Evolutionary conservation across 1,140 invertebrate species (phyloP).

Genomic region (Papilio aristodemus): DNA sequence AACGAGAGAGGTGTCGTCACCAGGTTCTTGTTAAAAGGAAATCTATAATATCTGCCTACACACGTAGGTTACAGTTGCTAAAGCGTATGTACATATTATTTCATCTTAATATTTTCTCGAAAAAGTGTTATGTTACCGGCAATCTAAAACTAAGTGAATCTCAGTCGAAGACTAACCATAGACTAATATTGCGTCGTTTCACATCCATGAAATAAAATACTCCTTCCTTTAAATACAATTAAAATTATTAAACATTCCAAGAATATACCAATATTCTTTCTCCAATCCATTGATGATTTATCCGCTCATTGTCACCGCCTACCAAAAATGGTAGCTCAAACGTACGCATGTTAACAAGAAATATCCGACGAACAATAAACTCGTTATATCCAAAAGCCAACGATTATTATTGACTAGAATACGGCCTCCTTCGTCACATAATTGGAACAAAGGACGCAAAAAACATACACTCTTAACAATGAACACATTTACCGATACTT

Average conservation of each 20-base stretch:
- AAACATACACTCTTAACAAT: conserved; percentile 61
- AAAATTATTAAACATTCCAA: not conserved
- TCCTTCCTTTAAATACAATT: too few relatives aligned
- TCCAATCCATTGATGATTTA: not conserved
- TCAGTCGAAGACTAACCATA: too few relatives aligned
- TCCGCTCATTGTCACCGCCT: not conserved
- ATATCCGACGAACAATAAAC: conserved; percentile 22
- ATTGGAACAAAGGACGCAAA: conserved; percentile 64
- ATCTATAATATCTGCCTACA: too few relatives aligned
- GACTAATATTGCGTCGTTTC: not conserved
- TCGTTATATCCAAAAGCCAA: conserved; percentile 27
- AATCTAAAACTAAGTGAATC: too few relatives aligned
- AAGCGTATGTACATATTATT: too few relatives aligned
- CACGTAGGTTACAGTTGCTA: too few relatives aligned
- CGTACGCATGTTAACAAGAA: not conserved
- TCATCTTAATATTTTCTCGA: too few relatives aligned
- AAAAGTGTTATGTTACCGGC: too few relatives aligned
- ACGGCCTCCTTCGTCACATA: conserved; percentile 26
- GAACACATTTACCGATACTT: conserved; percentile 46
- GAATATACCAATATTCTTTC: conserved; percentile 2
- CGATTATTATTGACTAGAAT: conserved; percentile 21
- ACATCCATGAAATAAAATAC: too few relatives aligned
- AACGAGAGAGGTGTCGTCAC: too few relatives aligned
- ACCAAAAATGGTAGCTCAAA: conserved; percentile 10
- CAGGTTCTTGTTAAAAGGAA: too few relatives aligned